Conservation (phyloP, 2,797 vertebrate species). For the Petrocephalus sullivani region DNA sequence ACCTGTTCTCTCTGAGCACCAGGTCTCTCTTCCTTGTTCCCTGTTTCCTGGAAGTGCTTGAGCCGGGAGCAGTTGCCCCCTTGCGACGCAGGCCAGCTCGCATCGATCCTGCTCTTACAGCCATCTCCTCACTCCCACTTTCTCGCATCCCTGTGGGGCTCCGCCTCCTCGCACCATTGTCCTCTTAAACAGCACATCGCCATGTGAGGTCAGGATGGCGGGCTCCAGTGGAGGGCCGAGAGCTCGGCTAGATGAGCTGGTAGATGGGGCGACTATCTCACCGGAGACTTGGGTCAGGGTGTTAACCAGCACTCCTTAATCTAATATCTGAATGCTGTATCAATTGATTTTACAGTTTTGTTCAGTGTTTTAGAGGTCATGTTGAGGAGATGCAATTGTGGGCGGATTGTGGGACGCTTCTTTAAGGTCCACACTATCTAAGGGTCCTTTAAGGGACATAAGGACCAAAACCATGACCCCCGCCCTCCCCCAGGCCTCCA, state of each 20-base stretch:
- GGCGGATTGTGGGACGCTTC: neutral
- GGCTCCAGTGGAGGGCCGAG: neutral
- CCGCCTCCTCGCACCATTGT: neutral
- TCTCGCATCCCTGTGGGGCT: neutral
- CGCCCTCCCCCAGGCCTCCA: neutral
- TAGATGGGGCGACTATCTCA: neutral
- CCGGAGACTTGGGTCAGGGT: neutral
- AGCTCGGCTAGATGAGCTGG: neutral
- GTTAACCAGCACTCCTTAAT: neutral
- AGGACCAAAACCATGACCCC: neutral
- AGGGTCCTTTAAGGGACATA: neutral
- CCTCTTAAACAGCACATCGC: neutral
- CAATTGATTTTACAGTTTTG: neutral
- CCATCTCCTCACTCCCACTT: neutral
- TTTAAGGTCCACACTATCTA: neutral
- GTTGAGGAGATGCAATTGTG: neutral
- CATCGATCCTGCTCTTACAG: neutral
- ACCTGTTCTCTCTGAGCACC: neutral
- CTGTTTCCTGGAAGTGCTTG: neutral
- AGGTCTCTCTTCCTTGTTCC: neutral
- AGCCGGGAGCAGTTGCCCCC: neutral
- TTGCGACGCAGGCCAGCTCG: neutral
- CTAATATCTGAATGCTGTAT: neutral
- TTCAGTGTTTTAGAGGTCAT: neutral
- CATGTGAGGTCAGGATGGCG: neutral